Percentiles rank a stretch among this genome's conserved stretches.
phyloP scores from a whole-genome alignment of 2,888 invertebrate genomes.

The Thecophora atra region DNA sequence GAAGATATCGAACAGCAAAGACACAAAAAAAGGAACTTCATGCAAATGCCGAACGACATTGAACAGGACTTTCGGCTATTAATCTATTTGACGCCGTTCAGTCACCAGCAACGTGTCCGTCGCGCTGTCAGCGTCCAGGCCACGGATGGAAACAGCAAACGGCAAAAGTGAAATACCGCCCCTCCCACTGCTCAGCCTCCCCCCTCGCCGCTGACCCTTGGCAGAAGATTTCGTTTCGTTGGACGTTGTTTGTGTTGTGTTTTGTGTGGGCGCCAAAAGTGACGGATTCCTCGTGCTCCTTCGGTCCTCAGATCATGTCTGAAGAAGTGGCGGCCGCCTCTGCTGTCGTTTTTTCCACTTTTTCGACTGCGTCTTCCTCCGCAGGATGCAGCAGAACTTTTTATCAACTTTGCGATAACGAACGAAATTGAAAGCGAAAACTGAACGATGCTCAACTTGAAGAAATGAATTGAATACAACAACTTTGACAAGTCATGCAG shows the following conservation, averaged over 20 bases:
- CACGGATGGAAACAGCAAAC: neutral
- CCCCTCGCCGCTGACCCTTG: neutral
- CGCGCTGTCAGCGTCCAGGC: neutral
- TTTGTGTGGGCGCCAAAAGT: no score
- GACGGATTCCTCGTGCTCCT: no score
- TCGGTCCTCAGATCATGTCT: no score
- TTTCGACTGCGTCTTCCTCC: neutral
- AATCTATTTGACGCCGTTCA: constrained; percentile 44
- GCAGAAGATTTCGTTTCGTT: no score
- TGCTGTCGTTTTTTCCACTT: no score
- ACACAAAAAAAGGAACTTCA: constrained; percentile 7
- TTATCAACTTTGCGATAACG: constrained; percentile 40
- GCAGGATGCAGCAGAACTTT: neutral
- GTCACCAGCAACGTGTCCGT: neutral
- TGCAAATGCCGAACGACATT: constrained; percentile 54
- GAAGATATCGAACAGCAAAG: neutral
- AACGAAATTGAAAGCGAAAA: constrained; percentile 60
- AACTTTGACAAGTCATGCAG: neutral
- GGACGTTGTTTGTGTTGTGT: no score
- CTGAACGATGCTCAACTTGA: constrained; percentile 3
- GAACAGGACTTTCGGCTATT: constrained; percentile 56
- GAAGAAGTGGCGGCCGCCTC: neutral
- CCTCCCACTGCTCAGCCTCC: no score
- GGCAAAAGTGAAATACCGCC: neutral
- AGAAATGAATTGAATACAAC: no score